Base-by-base conservation (phyloP, 1,140 invertebrate species). In the Aphis craccivora region DNA sequence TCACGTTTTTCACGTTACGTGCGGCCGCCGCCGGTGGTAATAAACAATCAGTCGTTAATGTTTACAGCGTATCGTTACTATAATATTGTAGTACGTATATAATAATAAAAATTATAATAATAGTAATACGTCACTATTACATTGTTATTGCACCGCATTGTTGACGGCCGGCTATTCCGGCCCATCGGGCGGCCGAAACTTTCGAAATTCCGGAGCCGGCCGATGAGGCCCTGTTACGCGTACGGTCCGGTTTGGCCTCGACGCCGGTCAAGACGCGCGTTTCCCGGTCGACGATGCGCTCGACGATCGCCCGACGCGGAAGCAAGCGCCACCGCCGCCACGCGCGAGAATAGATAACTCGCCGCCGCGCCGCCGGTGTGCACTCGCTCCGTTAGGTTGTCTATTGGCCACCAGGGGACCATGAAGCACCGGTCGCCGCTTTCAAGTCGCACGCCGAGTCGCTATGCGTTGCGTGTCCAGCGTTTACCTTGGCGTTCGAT, bases 401-500 rank as follows among this genome's bases (percentile, higher is more conserved):
- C 90, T 83, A 91, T 91, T 91, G 90, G n/a, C 43, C 90, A 91
- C 90, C 90, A 91, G 90, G 90, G 35, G 11, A 76, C 20, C 20
- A 91, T 91, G 22, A n/a, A 0, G 53, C 25, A 55, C 35, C n/a
- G 23, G 83, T 83, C 76, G 35, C 35, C 76, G 76, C 35, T 83
- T 37, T 37, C 30, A 0, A n/a, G 22, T 22, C 81, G 37, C 35
- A 7, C 6, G 35, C 4, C 23, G 37, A 18, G 23, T 43, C 35
- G 35, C 11, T 37, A 40, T 25, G 30, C 89, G 37, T 87, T 40
- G 90, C 40, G 23, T 43, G 55, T 76, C 90, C 90, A 81, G 23
- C 55, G 35, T 11, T 76, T n/a, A 76, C 25, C 37, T 22, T 30
- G 30, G 60, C 40, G 40, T 48, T 23, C 18, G 40, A 14, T 35